Percentiles rank a stretch among this genome's conserved stretches.
Conservation (phyloP, 2,797 vertebrate genomes). For the Lutjanus argentimaculatus region DNA sequence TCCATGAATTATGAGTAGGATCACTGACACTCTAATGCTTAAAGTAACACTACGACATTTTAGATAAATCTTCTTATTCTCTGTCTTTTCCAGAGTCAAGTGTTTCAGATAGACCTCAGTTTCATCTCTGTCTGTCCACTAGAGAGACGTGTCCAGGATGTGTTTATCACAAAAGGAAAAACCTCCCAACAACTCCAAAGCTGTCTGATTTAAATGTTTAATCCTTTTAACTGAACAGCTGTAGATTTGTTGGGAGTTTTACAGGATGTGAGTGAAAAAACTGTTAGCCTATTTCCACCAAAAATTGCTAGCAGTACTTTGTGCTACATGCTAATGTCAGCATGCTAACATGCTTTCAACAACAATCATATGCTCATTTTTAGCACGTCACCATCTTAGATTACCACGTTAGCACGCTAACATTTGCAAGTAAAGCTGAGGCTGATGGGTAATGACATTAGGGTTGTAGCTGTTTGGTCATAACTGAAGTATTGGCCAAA, state of each 20-base stretch:
- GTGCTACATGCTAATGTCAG: neutral
- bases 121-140: neutral
- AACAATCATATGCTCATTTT: neutral
- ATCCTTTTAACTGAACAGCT: neutral
- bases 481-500: too few species aligned
- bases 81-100: conserved; percentile 14
- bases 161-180: conserved; percentile 16
- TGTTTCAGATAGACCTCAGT: conserved; percentile 21
- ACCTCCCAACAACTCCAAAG: neutral
- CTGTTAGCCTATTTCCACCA: neutral
- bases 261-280: neutral
- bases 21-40: conserved; percentile 43
- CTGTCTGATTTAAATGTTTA: neutral
- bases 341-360: neutral
- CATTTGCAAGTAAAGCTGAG: too few species aligned
- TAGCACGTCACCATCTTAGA: neutral
- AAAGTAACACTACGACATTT: conserved; percentile 23
- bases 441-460: too few species aligned
- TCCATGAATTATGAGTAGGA: conserved; percentile 46
- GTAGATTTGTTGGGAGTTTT: neutral
- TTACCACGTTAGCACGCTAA: too few species aligned
- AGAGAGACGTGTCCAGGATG: neutral
- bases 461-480: too few species aligned
- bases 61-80: conserved; percentile 15
- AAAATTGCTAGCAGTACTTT: neutral